These are phyloP conservation scores for Drosophila falleni DNA, from an alignment of 2,888 invertebrate species.

Conservation along the genomic window DNA sequence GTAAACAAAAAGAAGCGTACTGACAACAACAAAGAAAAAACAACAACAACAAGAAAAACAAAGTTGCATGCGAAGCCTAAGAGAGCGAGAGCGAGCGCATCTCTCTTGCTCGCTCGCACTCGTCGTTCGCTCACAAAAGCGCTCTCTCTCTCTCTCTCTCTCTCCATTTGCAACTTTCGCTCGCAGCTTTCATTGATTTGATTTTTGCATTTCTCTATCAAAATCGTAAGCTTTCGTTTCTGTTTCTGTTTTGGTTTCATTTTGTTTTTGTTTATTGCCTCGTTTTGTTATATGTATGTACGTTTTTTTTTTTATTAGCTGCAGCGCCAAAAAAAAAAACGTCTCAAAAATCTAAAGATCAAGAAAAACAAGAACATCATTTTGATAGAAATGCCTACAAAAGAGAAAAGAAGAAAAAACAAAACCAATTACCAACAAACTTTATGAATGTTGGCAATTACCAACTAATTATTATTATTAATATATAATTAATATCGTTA, in stretches of 20 bases:
- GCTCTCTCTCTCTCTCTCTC: slow-evolving; percentile 10
- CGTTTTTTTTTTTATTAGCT: slow-evolving; percentile 43
- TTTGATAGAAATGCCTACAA: background rate
- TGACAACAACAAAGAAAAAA: slow-evolving; percentile 30
- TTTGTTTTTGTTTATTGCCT: slow-evolving; percentile 21
- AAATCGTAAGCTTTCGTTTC: slow-evolving; percentile 65
- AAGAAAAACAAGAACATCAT: slow-evolving; percentile 7
- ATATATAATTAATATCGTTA: slow-evolving; percentile 29
- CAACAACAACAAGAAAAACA: slow-evolving; percentile 5
- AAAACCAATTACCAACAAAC: slow-evolving; percentile 8
- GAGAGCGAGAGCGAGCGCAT: slow-evolving; percentile 18
- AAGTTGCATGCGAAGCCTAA: slow-evolving; percentile 25
- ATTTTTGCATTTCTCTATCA: slow-evolving; percentile 44
- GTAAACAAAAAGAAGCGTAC: slow-evolving; percentile 24
- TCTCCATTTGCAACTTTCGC: slow-evolving; percentile 51
- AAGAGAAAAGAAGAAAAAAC: background rate
- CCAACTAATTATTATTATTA: slow-evolving; percentile 34
- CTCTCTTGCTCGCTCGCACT: background rate
- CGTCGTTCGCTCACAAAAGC: background rate
- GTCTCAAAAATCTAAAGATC: slow-evolving; percentile 12
- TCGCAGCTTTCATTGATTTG: slow-evolving; percentile 57
- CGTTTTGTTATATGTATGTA: slow-evolving; percentile 42
- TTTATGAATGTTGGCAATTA: slow-evolving; percentile 34
- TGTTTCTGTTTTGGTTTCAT: slow-evolving; percentile 43
- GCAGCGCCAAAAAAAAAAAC: slow-evolving; percentile 41